A percentile compares a stretch with the other conserved stretches of the same genome.
phyloP scores from a whole-genome alignment of 1,140 invertebrate species.

The Phymorhynchus buccinoides region DNA sequence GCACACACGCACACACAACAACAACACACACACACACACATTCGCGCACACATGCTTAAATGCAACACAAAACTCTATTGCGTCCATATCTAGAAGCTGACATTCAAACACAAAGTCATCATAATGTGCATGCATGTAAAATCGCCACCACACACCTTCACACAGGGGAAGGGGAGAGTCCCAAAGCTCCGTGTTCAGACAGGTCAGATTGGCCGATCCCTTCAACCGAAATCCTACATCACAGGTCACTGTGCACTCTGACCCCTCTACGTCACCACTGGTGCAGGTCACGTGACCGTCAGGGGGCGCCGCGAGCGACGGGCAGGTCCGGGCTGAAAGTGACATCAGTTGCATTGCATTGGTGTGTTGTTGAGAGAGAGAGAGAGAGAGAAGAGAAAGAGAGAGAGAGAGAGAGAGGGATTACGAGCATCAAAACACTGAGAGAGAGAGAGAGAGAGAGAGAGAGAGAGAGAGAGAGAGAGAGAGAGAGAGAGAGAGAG shows the following conservation, averaged over 20 bases:
- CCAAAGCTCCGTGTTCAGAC: not conserved
- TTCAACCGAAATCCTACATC: not conserved
- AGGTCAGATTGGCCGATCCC: not conserved
- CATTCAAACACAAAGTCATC: too few species aligned
- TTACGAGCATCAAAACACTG: too few species aligned
- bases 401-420: too few species aligned
- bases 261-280: constrained; percentile 8
- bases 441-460: too few species aligned
- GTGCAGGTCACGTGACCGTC: constrained; percentile 11
- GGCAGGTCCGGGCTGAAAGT: not conserved
- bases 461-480: too few species aligned
- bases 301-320: not conserved
- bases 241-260: not conserved
- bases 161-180: not conserved
- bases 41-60: not conserved
- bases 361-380: too few species aligned
- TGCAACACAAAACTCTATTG: too few species aligned
- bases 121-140: too few species aligned
- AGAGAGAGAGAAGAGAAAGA: too few species aligned
- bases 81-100: too few species aligned
- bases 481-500: too few species aligned
- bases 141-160: constrained; percentile 5
- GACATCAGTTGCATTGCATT: too few species aligned
- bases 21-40: not conserved
- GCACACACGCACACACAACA: not conserved